These are phyloP conservation scores for Leptonema lineaticorne DNA, from an alignment of 1,140 invertebrate species.

Conservation along the genomic window DNA sequence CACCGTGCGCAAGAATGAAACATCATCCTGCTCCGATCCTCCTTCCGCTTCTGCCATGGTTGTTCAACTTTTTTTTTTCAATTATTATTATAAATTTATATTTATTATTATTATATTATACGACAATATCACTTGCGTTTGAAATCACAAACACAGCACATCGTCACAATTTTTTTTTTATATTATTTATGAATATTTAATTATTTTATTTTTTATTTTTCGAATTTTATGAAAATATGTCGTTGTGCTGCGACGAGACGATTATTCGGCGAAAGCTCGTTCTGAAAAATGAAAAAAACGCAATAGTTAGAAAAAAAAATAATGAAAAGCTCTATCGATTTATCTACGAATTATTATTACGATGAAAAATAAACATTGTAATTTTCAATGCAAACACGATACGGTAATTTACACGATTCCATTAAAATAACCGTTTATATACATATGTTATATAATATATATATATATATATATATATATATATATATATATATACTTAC, in stretches of 20 bases:
- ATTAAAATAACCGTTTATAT: too few species aligned
- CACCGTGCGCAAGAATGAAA: constrained; percentile 96
- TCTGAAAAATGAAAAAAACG: constrained; percentile 12
- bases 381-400: too few species aligned
- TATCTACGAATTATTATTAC: too few species aligned
- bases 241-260: neutral
- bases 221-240: neutral
- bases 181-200: too few species aligned
- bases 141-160: constrained; percentile 20
- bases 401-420: too few species aligned
- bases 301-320: too few species aligned
- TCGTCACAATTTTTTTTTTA: constrained; percentile 10
- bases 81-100: constrained; percentile 15
- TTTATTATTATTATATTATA: constrained; percentile 31
- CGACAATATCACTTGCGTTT: constrained; percentile 27
- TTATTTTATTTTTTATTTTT: constrained; percentile 12
- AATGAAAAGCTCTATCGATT: too few species aligned
- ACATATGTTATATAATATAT: too few species aligned
- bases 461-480: too few species aligned
- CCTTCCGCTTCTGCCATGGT: constrained; percentile 92
- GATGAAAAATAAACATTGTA: too few species aligned
- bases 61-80: constrained; percentile 43
- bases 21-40: constrained; percentile 95
- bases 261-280: neutral
- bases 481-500: too few species aligned